These are phyloP conservation scores for Papilio polyxenes DNA, from an alignment of 1,140 invertebrate species.

Conservation along the genomic window DNA sequence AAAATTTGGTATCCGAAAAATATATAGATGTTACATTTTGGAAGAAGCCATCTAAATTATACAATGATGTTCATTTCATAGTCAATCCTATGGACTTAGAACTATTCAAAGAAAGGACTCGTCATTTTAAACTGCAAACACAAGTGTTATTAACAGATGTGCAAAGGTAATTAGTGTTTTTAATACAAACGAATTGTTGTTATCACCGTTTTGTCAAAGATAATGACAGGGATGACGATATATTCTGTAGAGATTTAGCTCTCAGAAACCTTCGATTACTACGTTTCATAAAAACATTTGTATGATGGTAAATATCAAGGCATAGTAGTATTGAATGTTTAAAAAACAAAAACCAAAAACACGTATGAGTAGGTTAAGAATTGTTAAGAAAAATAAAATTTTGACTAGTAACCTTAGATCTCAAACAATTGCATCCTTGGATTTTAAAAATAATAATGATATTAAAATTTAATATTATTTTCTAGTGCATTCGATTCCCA, in stretches of 20 bases:
- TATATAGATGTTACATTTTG: conserved; percentile 67
- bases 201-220: too few relatives aligned
- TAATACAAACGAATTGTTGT: background rate
- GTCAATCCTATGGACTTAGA: conserved; percentile 55
- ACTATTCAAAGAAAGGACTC: conserved; percentile 57
- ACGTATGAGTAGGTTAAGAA: too few relatives aligned
- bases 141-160: conserved; percentile 49
- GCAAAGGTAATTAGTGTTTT: conserved; percentile 50
- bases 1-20: conserved; percentile 58
- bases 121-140: conserved; percentile 56
- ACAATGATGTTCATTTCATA: conserved; percentile 60
- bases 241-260: too few relatives aligned
- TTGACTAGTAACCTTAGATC: background rate
- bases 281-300: background rate
- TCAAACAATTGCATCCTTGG: background rate
- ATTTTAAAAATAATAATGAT: background rate
- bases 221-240: too few relatives aligned
- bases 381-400: too few relatives aligned
- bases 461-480: conserved; percentile 31
- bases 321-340: too few relatives aligned
- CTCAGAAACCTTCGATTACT: too few relatives aligned
- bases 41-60: conserved; percentile 61
- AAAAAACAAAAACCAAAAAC: too few relatives aligned
- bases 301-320: too few relatives aligned
- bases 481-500: conserved; percentile 63